phyloP scores from a whole-genome alignment of 2,113 vertebrate genomes.

The Xiphias gladius region DNA sequence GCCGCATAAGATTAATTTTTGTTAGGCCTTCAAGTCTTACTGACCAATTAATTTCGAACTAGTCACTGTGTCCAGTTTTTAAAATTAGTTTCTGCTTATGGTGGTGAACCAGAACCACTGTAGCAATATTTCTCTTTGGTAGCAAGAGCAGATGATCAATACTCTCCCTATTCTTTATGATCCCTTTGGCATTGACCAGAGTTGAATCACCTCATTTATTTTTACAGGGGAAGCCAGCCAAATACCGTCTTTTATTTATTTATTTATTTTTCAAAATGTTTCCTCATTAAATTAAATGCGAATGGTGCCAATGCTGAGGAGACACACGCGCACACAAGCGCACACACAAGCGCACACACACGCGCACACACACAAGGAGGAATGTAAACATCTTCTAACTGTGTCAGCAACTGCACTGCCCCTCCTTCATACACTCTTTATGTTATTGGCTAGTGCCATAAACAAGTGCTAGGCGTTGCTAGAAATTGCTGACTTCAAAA shows the following conservation, averaged over 20 bases:
- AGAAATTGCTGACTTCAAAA: slow-evolving; percentile 43
- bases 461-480: slow-evolving; percentile 18
- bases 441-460: slow-evolving; percentile 10
- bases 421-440: slow-evolving; percentile 27
- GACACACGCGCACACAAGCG: slow-evolving; percentile 4
- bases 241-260: slow-evolving; percentile 35
- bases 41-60: slow-evolving; percentile 38
- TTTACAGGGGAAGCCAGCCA: slow-evolving; percentile 48
- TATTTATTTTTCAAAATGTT: slow-evolving; percentile 49
- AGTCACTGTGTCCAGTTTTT: slow-evolving; percentile 32
- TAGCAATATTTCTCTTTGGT: slow-evolving; percentile 54
- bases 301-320: background rate
- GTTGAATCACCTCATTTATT: slow-evolving; percentile 58
- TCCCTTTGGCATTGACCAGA: slow-evolving; percentile 42
- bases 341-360: slow-evolving; percentile 31
- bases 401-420: slow-evolving; percentile 46
- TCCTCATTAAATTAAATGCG: slow-evolving; percentile 28
- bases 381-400: slow-evolving; percentile 23
- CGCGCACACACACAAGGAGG: slow-evolving; percentile 27
- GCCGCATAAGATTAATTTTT: slow-evolving; percentile 8
- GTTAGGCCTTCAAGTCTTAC: background rate
- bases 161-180: slow-evolving; percentile 58
- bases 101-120: slow-evolving; percentile 2
- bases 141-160: slow-evolving; percentile 64
- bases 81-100: slow-evolving; percentile 35